Conservation (phyloP, 2,113 vertebrate genomes). For the Platycercus adscitus region DNA sequence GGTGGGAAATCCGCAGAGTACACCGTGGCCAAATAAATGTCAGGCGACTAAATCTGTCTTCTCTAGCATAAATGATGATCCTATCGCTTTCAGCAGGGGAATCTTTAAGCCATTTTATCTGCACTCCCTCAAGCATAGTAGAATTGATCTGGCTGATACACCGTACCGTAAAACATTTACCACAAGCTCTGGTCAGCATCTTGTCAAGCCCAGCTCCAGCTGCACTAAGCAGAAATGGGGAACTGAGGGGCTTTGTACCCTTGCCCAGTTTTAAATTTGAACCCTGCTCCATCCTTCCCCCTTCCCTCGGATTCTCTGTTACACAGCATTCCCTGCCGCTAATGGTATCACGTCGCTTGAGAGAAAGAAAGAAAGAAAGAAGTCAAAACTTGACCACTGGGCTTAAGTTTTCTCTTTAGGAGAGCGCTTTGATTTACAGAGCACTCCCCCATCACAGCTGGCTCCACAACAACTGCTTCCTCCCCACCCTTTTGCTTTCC, state of each 20-base stretch:
- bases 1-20: slow-evolving; percentile 34
- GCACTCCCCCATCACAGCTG: neutral
- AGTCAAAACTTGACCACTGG: neutral
- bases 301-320: neutral
- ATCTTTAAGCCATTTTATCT: slow-evolving; percentile 31
- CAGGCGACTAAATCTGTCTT: neutral
- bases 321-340: neutral
- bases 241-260: neutral
- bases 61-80: neutral
- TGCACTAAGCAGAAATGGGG: neutral
- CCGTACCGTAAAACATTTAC: neutral
- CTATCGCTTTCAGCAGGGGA: neutral
- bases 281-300: neutral
- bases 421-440: slow-evolving; percentile 2
- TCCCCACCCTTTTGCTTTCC: neutral
- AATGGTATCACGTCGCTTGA: neutral
- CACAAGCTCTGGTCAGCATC: slow-evolving; percentile 17
- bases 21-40: neutral
- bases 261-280: neutral
- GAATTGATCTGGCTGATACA: slow-evolving; percentile 32
- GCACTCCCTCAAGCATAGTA: neutral
- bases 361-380: neutral
- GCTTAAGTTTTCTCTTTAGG: neutral
- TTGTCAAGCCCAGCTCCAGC: neutral
- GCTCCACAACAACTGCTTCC: neutral